These are phyloP conservation scores for Hirudinaria manillensis DNA, from an alignment of 2,888 invertebrate species.

Conservation along the genomic window DNA sequence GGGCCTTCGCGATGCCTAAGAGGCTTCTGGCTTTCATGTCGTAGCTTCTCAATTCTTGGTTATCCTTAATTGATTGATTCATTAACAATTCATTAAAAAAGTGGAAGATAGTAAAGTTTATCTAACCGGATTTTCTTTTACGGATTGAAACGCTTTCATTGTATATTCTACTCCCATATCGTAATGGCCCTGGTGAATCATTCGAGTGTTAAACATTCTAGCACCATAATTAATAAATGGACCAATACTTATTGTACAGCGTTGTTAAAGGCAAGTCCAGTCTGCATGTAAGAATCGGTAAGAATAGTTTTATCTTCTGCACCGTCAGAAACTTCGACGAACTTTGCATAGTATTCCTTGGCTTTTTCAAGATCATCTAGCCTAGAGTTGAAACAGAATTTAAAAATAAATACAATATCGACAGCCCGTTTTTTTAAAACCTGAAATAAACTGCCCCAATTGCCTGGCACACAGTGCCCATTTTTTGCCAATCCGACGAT, in stretches of 20 bases:
- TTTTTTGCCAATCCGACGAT: not conserved
- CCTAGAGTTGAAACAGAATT: not conserved
- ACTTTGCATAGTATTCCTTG: constrained; percentile 22
- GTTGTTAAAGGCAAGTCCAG: constrained; percentile 29
- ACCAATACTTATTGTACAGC: constrained; percentile 8
- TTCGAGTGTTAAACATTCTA: not conserved
- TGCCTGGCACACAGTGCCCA: constrained; percentile 17
- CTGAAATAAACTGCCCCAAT: constrained; percentile 28
- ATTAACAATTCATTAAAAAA: not conserved
- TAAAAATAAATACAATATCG: not conserved
- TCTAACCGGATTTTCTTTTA: constrained; percentile 1
- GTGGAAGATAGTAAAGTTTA: too few species aligned
- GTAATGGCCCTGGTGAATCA: constrained; percentile 28
- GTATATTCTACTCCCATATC: constrained; percentile 19
- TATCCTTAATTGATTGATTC: not conserved
- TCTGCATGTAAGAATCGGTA: constrained; percentile 27
- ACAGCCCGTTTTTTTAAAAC: not conserved
- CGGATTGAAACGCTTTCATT: constrained; percentile 6
- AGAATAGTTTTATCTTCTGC: constrained; percentile 25
- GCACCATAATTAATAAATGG: too few species aligned
- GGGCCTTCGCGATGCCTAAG: constrained; percentile 12
- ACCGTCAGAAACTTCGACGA: constrained; percentile 26
- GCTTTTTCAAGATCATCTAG: constrained; percentile 29
- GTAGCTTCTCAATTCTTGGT: constrained; percentile 4
- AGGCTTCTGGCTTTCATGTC: constrained; percentile 23